Percentiles rank a stretch among this genome's conserved stretches.
Evolutionary conservation across 2,888 invertebrate species (phyloP).

Genomic region (Parasteatoda lunata): DNA sequence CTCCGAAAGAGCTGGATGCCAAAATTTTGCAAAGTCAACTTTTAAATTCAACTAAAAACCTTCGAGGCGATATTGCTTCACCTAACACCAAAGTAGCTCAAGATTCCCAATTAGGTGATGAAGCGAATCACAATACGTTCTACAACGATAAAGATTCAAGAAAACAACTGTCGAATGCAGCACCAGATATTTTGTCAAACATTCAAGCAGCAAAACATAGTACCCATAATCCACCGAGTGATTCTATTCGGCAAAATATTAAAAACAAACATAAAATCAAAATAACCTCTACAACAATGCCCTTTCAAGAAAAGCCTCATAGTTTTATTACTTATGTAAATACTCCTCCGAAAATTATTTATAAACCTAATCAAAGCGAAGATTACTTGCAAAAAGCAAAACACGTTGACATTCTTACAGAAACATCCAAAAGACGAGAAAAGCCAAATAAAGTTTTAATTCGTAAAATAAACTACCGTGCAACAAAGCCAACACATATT

Average conservation of each 20-base stretch:
- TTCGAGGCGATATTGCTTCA: too few relatives aligned
- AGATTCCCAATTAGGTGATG: too few relatives aligned
- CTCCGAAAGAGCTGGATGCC: neutral
- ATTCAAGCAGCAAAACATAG: neutral
- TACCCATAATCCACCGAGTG: neutral
- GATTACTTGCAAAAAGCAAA: constrained; percentile 7
- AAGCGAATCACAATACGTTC: too few relatives aligned
- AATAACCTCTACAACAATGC: neutral
- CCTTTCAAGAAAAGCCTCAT: neutral
- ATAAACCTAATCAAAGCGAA: constrained; percentile 16
- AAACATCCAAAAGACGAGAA: neutral
- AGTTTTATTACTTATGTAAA: neutral
- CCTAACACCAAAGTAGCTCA: too few relatives aligned
- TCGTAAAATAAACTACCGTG: too few relatives aligned
- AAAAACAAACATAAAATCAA: neutral
- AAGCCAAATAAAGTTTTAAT: neutral
- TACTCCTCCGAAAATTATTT: neutral
- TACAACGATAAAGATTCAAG: neutral
- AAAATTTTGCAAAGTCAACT: too few relatives aligned
- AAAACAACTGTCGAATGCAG: neutral
- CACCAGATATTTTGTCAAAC: neutral
- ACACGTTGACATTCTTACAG: neutral
- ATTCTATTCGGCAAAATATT: neutral
- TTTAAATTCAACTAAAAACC: too few relatives aligned
- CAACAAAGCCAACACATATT: too few relatives aligned